Conservation (phyloP, 1,140 invertebrate species). For the Venustaconcha ellipsiformis region DNA sequence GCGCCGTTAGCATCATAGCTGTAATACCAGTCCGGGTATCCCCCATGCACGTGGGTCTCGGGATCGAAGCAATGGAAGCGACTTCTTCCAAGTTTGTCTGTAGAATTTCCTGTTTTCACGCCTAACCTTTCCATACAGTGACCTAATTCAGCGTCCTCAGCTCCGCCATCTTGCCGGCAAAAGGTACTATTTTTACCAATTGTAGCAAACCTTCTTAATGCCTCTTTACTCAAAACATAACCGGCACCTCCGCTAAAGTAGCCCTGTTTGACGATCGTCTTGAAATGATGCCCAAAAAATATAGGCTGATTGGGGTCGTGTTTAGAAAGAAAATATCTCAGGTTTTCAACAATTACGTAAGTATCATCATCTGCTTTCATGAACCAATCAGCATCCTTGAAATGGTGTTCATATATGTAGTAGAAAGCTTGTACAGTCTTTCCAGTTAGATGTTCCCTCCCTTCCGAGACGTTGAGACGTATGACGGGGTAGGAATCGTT, state of each 20-base stretch:
- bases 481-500: constrained; percentile 55
- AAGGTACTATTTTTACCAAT: constrained; percentile 71
- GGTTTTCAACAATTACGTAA: constrained; percentile 75
- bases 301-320: constrained; percentile 48
- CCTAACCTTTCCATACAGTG: constrained; percentile 90
- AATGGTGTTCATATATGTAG: constrained; percentile 67
- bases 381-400: constrained; percentile 64
- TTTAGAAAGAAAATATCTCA: constrained; percentile 61
- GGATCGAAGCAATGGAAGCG: constrained; percentile 89
- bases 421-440: constrained; percentile 80
- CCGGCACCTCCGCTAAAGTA: constrained; percentile 72
- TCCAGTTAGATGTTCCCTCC: constrained; percentile 52
- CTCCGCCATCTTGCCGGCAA: constrained; percentile 77
- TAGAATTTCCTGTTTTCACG: constrained; percentile 87
- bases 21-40: constrained; percentile 60
- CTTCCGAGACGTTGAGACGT: constrained; percentile 53
- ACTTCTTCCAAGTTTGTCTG: constrained; percentile 85
- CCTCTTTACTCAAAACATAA: constrained; percentile 84
- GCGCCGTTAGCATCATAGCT: constrained; percentile 51
- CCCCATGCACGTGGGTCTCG: constrained; percentile 66
- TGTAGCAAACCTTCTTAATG: constrained; percentile 42
- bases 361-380: constrained; percentile 77
- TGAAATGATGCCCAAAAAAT: constrained; percentile 69
- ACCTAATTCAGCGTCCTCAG: constrained; percentile 95
- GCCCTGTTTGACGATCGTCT: constrained; percentile 55